Base-by-base conservation (phyloP, 2,888 invertebrate genomes). In the Schizaphis graminum region DNA sequence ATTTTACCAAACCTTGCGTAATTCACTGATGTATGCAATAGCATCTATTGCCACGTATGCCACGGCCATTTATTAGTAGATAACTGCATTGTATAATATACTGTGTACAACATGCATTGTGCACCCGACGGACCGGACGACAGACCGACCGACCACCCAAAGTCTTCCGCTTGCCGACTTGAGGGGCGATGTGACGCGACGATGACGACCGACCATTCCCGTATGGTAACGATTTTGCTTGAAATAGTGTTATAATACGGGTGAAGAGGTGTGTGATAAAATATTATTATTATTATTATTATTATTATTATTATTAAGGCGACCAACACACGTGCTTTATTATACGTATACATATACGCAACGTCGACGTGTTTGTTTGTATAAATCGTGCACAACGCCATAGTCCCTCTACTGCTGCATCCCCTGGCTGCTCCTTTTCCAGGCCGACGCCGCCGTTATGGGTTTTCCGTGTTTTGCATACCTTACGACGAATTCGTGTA, bases 401-500 rank as follows among this genome's bases (percentile, higher is more conserved):
- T 77, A 77, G 35, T 77, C 53, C 53, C 11, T 77, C 77, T 77
- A 8, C 21, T 77, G 35, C 77, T 77, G 77, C 77, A 35, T 35
- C 47, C 61, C 13, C 35, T 3, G 53, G 53, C 35, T 87, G 13
- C 28, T 67, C 87, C 21, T 92, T 86, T 88, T 53, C 28, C 67
- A 10, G 28, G 21, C 49, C 47, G 21, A 16, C 56, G 24, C 53
- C 28, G 4, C 53, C 77, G 56, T 93, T 93, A 93, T 89, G 89
- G 56, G 93, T 89, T 89, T 93, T 93, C n/a, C 93, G 93, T 93
- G 93, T 93, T 93, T 93, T 84, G 93, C 93, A 93, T 93, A 93
- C 93, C 89, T 85, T 56, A 85, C 28, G 44, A 41, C n/a, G 35
- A 77, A 77, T 85, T 21, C 61, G 41, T 47, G 61, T 44, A 53